Conservation (phyloP, 2,113 vertebrate species). For the Sialia sialis region DNA sequence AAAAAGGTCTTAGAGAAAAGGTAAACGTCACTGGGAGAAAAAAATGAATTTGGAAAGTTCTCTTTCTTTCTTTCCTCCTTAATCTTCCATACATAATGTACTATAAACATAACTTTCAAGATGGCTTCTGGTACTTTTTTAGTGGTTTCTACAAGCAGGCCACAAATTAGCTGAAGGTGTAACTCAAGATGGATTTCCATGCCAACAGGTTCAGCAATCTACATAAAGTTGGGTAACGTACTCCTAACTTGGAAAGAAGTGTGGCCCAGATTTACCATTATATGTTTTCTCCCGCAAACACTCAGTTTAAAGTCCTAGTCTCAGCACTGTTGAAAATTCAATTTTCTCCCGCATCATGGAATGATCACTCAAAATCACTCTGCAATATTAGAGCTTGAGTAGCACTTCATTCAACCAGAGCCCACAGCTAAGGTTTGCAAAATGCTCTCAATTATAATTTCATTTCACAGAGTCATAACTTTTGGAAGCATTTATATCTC, state of each 20-base stretch:
- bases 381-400: not conserved
- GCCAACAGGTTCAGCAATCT: not conserved
- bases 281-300: not conserved
- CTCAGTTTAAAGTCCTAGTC: not conserved
- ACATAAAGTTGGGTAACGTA: not conserved
- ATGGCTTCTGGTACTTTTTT: not conserved
- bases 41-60: not conserved
- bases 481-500: conserved; percentile 15
- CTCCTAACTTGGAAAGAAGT: not conserved
- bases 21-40: not conserved
- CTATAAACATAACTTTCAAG: not conserved
- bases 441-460: conserved; percentile 18
- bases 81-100: not conserved
- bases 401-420: not conserved
- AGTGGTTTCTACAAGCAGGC: not conserved
- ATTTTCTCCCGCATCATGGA: not conserved
- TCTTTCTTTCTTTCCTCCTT: not conserved
- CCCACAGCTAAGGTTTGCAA: conserved; percentile 1
- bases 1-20: not conserved
- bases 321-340: not conserved
- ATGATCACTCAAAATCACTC: not conserved
- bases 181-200: not conserved
- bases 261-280: not conserved
- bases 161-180: not conserved
- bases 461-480: conserved; percentile 16